These are phyloP conservation scores for Anaspis maculata DNA, from an alignment of 2,888 invertebrate species.

Conservation along the genomic window DNA sequence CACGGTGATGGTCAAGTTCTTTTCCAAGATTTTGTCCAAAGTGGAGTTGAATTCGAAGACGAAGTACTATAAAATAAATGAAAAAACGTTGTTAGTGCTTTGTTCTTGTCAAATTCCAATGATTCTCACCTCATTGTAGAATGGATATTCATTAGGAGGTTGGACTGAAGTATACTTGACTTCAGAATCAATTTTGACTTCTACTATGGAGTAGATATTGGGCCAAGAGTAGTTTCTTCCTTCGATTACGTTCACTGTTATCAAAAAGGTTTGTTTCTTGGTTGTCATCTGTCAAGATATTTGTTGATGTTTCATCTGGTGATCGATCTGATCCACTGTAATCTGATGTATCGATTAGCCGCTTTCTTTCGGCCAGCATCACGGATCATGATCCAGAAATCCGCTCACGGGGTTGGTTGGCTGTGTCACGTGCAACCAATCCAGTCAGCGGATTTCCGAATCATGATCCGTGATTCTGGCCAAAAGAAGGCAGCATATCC, in stretches of 20 bases:
- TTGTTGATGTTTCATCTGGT: too few species aligned
- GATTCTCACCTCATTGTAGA: slow-evolving; percentile 58
- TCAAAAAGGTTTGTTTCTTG: slow-evolving; percentile 44
- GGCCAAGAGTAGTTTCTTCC: slow-evolving; percentile 49
- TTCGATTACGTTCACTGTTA: slow-evolving; percentile 60
- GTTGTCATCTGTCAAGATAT: slow-evolving; percentile 22
- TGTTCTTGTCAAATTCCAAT: not conserved
- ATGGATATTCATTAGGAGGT: slow-evolving; percentile 53
- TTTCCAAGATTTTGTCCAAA: slow-evolving; percentile 49
- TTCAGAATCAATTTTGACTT: slow-evolving; percentile 53
- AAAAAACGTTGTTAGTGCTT: not conserved
- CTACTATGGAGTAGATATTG: slow-evolving; percentile 53
- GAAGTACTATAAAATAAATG: slow-evolving; percentile 49
- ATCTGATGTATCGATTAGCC: too few species aligned
- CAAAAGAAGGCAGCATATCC: too few species aligned
- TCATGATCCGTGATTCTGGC: too few species aligned
- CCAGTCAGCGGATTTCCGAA: too few species aligned
- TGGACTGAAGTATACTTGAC: slow-evolving; percentile 51
- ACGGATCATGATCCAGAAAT: too few species aligned
- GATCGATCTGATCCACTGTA: too few species aligned
- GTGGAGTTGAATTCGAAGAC: slow-evolving; percentile 56
- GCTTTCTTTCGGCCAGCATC: too few species aligned
- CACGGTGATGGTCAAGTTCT: slow-evolving; percentile 52
- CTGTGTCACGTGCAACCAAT: too few species aligned
- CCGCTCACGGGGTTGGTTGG: too few species aligned